Percentiles rank a stretch among this genome's conserved stretches.
Conservation (phyloP, 2,797 vertebrate genomes). For the Etheostoma perlongum region DNA sequence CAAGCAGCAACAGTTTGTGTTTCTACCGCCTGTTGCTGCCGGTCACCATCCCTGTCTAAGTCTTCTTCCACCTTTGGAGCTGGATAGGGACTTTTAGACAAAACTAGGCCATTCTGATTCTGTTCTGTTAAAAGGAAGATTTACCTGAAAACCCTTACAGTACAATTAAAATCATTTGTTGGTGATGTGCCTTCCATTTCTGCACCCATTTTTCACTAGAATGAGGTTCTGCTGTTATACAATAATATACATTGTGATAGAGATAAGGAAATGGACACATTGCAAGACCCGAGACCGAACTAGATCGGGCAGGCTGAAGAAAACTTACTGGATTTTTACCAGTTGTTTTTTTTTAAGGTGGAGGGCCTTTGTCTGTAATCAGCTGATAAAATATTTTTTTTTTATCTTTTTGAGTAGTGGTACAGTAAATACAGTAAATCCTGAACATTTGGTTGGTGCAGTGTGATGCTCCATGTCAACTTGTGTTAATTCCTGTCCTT, state of each 20-base stretch:
- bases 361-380: neutral
- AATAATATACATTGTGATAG: neutral
- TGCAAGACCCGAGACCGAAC: neutral
- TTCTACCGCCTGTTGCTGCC: conserved; percentile 96
- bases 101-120: conserved; percentile 79
- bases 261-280: neutral
- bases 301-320: neutral
- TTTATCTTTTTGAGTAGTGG: neutral
- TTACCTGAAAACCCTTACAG: neutral
- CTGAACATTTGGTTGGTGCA: neutral
- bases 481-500: neutral
- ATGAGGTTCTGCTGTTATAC: neutral
- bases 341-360: neutral
- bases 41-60: conserved; percentile 91
- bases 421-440: no score
- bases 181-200: neutral
- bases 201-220: neutral
- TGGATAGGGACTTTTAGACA: conserved; percentile 96
- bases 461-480: neutral
- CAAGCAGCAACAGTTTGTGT: conserved; percentile 89
- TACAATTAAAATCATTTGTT: neutral
- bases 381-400: neutral
- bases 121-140: neutral
- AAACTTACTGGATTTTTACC: neutral
- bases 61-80: conserved; percentile 96